These are phyloP conservation scores for Adoxophyes honmai DNA, from an alignment of 1,140 invertebrate genomes.

Conservation along the genomic window DNA sequence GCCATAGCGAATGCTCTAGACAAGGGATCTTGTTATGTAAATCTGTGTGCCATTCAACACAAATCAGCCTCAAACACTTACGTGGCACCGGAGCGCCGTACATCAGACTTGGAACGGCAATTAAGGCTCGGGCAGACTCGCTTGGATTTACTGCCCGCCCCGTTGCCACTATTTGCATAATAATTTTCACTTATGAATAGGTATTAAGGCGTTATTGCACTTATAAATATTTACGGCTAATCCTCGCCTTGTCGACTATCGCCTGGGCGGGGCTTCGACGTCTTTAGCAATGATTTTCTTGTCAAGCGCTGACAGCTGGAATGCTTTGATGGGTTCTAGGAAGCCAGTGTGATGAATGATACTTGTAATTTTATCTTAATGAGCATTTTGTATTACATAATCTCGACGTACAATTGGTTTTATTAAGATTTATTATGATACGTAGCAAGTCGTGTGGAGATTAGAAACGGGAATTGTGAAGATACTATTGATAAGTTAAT, in stretches of 20 bases:
- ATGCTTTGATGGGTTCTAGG: conserved; percentile 41
- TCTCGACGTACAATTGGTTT: neutral
- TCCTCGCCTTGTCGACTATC: conserved; percentile 27
- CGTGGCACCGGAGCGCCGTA: conserved; percentile 26
- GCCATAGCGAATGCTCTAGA: neutral
- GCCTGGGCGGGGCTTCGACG: conserved; percentile 40
- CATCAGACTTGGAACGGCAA: conserved; percentile 42
- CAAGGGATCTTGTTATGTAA: conserved; percentile 31
- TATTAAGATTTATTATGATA: neutral
- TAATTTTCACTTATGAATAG: conserved; percentile 77
- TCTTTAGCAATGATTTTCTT: conserved; percentile 46
- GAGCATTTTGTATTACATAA: conserved; percentile 42
- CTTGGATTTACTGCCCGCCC: conserved; percentile 50
- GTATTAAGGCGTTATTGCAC: conserved; percentile 69
- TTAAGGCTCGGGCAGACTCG: conserved; percentile 49
- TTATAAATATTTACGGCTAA: conserved; percentile 71
- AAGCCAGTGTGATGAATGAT: conserved; percentile 48
- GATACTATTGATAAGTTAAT: no score
- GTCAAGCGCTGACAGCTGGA: conserved; percentile 50
- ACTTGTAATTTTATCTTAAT: conserved; percentile 47
- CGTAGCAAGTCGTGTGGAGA: neutral
- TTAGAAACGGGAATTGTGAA: neutral
- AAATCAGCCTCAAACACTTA: conserved; percentile 27
- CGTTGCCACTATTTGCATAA: conserved; percentile 70
- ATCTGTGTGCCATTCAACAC: conserved; percentile 29